These are phyloP conservation scores for Apostichopus japonicus DNA, from an alignment of 35 echinoderm and acorn worm genomes.

Conservation along the genomic window DNA sequence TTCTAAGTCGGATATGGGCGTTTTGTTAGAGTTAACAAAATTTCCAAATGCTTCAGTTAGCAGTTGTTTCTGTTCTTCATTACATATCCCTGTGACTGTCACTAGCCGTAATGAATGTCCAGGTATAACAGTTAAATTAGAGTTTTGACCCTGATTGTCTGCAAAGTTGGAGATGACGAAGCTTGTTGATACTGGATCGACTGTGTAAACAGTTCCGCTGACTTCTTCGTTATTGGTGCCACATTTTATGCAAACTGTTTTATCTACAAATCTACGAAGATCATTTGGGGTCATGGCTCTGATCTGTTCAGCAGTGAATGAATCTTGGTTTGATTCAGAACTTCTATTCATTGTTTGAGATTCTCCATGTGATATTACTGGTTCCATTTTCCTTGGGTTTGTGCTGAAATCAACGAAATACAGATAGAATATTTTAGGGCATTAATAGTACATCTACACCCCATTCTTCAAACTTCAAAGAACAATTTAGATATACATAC, in stretches of 20 bases:
- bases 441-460: no score
- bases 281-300: neutral
- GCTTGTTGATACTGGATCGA: conserved; percentile 47
- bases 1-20: neutral
- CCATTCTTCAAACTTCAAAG: no score
- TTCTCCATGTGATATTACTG: neutral
- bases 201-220: conserved; percentile 33
- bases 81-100: conserved; percentile 16
- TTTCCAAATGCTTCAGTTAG: conserved; percentile 17
- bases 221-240: conserved; percentile 2
- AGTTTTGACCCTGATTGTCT: neutral
- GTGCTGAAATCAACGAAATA: neutral
- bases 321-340: neutral
- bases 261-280: conserved; percentile 39
- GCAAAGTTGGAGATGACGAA: conserved; percentile 19
- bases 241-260: conserved; percentile 38
- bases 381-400: neutral
- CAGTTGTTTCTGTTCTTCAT: conserved; percentile 7
- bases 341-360: neutral
- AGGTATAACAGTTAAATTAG: conserved; percentile 21
- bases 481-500: no score
- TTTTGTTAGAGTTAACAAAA: conserved; percentile 44
- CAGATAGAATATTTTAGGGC: no score
- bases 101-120: conserved; percentile 40
- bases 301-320: conserved; percentile 14